These are phyloP conservation scores for Acrobasis consociella DNA, from an alignment of 2,888 invertebrate species.

Conservation along the genomic window DNA sequence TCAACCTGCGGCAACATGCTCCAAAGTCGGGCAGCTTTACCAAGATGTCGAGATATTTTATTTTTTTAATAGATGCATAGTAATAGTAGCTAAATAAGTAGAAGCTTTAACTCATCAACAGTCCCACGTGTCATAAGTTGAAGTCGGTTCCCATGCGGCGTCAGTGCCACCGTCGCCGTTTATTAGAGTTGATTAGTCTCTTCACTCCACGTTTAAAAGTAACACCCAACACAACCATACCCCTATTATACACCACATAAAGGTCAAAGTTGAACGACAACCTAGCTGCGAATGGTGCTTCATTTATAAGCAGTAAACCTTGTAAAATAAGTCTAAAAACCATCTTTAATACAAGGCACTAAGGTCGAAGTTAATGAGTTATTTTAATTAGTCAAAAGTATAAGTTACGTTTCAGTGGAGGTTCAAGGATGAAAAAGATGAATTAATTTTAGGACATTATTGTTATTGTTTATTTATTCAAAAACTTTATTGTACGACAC, in stretches of 20 bases:
- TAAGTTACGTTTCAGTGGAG: slow-evolving; percentile 15
- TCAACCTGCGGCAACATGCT: no score
- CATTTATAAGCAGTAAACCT: slow-evolving; percentile 12
- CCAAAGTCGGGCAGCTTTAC: no score
- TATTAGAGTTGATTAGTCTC: slow-evolving; percentile 33
- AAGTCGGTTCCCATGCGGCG: slow-evolving; percentile 31
- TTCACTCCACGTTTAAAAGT: slow-evolving; percentile 14
- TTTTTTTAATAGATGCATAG: no score
- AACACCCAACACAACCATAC: slow-evolving; percentile 6
- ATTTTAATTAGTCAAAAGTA: slow-evolving; percentile 14
- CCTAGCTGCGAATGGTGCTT: slow-evolving; percentile 8
- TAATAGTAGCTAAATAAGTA: no score
- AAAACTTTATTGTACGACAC: no score
- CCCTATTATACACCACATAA: slow-evolving; percentile 9
- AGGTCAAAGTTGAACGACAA: slow-evolving; percentile 21
- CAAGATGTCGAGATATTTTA: no score
- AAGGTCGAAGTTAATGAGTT: neutral
- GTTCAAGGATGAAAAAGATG: slow-evolving; percentile 21
- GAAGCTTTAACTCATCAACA: slow-evolving; percentile 12
- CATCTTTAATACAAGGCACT: neutral
- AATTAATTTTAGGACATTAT: slow-evolving; percentile 11
- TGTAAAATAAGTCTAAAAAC: neutral
- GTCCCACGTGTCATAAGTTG: slow-evolving; percentile 16
- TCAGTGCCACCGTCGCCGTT: slow-evolving; percentile 28
- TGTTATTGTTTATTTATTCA: no score